Percentiles rank a stretch among this genome's conserved stretches.
These are phyloP conservation scores for Adelognathus sp. DNA, from an alignment of 2,888 invertebrate species.

Conservation along the genomic window DNA sequence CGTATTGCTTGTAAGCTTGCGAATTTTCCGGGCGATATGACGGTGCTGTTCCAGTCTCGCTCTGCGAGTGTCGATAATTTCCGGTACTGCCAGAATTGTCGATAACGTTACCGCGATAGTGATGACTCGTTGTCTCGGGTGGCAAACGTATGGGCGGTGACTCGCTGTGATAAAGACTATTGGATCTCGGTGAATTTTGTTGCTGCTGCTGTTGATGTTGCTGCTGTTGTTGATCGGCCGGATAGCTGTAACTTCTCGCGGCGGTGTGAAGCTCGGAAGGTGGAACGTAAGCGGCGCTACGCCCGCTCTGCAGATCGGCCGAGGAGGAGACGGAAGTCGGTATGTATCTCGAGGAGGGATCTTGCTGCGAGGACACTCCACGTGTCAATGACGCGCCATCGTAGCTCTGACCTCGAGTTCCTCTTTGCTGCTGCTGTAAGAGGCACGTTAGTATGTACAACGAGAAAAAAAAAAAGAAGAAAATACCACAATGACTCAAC, in stretches of 20 bases:
- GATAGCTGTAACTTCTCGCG: conserved; percentile 69
- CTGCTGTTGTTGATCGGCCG: conserved; percentile 69
- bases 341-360: conserved; percentile 66
- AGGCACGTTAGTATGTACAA: no score
- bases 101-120: conserved; percentile 70
- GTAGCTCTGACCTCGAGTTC: conserved; percentile 74
- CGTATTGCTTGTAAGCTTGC: conserved; percentile 72
- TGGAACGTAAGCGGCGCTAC: conserved; percentile 77
- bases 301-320: conserved; percentile 73
- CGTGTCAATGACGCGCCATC: conserved; percentile 72
- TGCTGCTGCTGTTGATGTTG: conserved; percentile 57
- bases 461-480: no score
- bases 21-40: conserved; percentile 72
- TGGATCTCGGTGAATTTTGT: conserved; percentile 72
- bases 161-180: conserved; percentile 73
- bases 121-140: conserved; percentile 71
- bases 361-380: conserved; percentile 61
- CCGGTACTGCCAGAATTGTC: conserved; percentile 63
- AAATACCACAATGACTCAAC: conserved; percentile 32
- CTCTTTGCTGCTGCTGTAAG: conserved; percentile 60
- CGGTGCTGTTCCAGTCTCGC: conserved; percentile 64
- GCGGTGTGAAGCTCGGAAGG: conserved; percentile 77
- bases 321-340: conserved; percentile 68
- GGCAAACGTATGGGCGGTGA: conserved; percentile 72
- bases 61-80: conserved; percentile 67